Evolutionary conservation across 1,140 invertebrate genomes (phyloP).

Genomic region (Bombus superbus): DNA sequence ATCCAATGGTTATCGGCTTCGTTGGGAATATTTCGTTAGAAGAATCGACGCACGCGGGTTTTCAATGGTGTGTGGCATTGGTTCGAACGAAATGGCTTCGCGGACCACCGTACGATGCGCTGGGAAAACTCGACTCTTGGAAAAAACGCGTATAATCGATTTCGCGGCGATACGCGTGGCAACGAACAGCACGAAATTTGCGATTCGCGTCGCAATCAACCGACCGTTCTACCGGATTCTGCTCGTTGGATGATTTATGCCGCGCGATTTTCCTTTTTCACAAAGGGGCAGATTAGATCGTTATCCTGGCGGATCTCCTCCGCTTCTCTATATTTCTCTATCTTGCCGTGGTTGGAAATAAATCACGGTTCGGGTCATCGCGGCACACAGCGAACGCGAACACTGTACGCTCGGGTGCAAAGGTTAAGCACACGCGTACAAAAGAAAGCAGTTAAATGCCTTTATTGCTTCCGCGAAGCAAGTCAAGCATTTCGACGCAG

Average conservation of each 20-base stretch:
- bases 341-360: conserved; percentile 8
- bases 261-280: not conserved
- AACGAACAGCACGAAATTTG: conserved; percentile 7
- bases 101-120: not conserved
- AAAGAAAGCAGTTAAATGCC: conserved; percentile 40
- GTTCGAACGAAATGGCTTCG: too few relatives aligned
- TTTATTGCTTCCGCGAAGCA: conserved; percentile 45
- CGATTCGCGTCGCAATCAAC: not conserved
- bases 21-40: too few relatives aligned
- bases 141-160: not conserved
- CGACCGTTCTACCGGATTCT: not conserved
- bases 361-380: conserved; percentile 33
- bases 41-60: too few relatives aligned
- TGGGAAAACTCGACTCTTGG: not conserved
- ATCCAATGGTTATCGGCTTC: too few relatives aligned
- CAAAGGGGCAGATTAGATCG: conserved; percentile 1
- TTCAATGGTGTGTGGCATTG: too few relatives aligned
- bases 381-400: not conserved
- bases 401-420: conserved; percentile 17
- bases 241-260: conserved; percentile 1
- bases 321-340: not conserved
- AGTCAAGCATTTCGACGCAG: conserved; percentile 45
- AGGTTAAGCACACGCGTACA: conserved; percentile 45
- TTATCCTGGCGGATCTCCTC: not conserved
- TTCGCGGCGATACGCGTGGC: too few relatives aligned